Conservation (phyloP, 1,140 invertebrate species). For the Heliconius congener region DNA sequence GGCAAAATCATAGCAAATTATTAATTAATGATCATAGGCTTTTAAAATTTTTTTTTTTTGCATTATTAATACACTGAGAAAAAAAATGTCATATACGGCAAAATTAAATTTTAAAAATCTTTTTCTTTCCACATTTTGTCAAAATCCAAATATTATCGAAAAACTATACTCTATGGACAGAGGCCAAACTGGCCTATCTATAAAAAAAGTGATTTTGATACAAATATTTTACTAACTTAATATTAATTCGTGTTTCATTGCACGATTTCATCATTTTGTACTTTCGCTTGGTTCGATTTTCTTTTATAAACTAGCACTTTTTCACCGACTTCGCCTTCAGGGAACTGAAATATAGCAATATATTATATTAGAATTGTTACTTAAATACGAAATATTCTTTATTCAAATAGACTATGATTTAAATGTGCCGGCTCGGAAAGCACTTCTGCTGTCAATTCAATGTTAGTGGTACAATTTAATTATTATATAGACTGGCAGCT, state of each 20-base stretch:
- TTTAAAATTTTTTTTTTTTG: no score
- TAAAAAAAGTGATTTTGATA: background rate
- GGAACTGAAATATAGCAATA: constrained; percentile 50
- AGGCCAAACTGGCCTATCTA: constrained; percentile 9
- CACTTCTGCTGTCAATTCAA: background rate
- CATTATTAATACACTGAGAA: background rate
- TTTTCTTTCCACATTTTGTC: background rate
- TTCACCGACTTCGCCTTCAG: constrained; percentile 66
- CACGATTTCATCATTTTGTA: constrained; percentile 44
- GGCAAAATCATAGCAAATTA: background rate
- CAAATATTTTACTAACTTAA: constrained; percentile 27
- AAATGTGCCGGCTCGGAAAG: no score
- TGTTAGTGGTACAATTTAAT: no score
- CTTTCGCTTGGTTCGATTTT: constrained; percentile 45
- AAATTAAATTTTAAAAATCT: background rate
- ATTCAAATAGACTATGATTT: no score
- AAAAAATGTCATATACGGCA: background rate
- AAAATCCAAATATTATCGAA: background rate
- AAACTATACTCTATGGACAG: background rate
- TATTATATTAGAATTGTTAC: background rate
- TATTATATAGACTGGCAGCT: no score
- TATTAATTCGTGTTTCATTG: constrained; percentile 20
- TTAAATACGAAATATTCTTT: no score
- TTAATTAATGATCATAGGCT: background rate
- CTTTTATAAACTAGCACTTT: constrained; percentile 54